Conservation (phyloP, 2,797 vertebrate genomes). For the Siniperca scherzeri region DNA sequence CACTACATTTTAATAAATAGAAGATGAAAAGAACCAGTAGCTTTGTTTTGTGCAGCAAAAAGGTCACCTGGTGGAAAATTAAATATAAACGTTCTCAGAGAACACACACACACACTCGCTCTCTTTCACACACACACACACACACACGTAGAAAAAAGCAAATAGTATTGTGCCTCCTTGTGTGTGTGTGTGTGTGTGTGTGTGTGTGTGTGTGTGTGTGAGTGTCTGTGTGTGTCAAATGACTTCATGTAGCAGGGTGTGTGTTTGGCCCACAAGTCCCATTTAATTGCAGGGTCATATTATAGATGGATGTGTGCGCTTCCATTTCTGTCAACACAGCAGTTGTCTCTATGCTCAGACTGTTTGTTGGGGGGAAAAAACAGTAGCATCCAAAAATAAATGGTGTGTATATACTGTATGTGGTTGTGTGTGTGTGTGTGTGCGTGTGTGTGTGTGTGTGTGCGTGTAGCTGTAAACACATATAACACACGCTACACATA, state of each 20-base stretch:
- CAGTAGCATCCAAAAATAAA: conserved; percentile 1
- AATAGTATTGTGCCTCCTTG: background rate
- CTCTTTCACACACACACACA: background rate
- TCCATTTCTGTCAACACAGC: conserved; percentile 30
- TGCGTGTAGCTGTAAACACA: background rate
- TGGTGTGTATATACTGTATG: background rate
- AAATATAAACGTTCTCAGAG: background rate
- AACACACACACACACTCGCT: no score
- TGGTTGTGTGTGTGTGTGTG: background rate
- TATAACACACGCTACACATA: no score
- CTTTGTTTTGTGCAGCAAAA: background rate
- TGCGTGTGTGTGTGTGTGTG: background rate
- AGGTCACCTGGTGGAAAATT: background rate
- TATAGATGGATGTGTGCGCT: conserved; percentile 21
- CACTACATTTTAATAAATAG: background rate
- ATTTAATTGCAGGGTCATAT: conserved; percentile 38
- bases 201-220: background rate
- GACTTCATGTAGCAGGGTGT: conserved; percentile 10
- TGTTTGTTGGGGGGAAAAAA: background rate
- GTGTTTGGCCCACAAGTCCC: conserved; percentile 15
- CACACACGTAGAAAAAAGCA: background rate
- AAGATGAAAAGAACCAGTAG: background rate
- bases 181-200: background rate
- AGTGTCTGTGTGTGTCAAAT: background rate
- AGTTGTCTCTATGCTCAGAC: background rate